Evolutionary conservation across 2,113 vertebrate species (phyloP).

Genomic region (Setophaga kirtlandii): DNA sequence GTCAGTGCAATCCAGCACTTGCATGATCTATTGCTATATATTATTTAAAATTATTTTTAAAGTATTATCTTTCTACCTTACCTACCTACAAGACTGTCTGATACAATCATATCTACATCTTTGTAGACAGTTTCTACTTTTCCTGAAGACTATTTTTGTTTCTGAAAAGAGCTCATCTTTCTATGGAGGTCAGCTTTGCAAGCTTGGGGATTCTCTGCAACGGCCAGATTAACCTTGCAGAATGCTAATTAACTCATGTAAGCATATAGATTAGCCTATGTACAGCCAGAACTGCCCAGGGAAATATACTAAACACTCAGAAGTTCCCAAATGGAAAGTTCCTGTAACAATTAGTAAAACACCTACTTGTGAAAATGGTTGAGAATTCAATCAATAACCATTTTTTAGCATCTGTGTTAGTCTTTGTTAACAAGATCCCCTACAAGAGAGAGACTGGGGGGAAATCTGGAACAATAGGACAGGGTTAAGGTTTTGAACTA

Average conservation of each 20-base stretch:
- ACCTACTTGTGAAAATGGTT: background rate
- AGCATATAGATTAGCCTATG: background rate
- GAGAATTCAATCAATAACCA: background rate
- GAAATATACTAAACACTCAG: background rate
- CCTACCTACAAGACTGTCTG: background rate
- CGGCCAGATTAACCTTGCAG: background rate
- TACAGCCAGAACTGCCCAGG: background rate
- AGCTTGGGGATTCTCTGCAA: background rate
- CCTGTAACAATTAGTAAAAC: background rate
- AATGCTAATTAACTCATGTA: background rate
- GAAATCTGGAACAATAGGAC: background rate
- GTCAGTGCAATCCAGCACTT: background rate
- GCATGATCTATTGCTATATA: background rate
- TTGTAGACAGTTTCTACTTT: background rate
- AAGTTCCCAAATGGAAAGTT: background rate
- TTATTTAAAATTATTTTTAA: background rate
- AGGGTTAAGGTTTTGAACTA: background rate
- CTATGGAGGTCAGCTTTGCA: background rate
- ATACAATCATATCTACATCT: background rate
- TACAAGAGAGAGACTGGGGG: rapidly evolving
- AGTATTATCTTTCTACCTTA: background rate
- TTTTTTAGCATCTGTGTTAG: background rate
- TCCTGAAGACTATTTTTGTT: background rate
- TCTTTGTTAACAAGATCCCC: background rate
- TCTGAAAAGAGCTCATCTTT: background rate